These are phyloP conservation scores for Manduca sexta DNA, from an alignment of 1,140 invertebrate genomes.

Conservation along the genomic window DNA sequence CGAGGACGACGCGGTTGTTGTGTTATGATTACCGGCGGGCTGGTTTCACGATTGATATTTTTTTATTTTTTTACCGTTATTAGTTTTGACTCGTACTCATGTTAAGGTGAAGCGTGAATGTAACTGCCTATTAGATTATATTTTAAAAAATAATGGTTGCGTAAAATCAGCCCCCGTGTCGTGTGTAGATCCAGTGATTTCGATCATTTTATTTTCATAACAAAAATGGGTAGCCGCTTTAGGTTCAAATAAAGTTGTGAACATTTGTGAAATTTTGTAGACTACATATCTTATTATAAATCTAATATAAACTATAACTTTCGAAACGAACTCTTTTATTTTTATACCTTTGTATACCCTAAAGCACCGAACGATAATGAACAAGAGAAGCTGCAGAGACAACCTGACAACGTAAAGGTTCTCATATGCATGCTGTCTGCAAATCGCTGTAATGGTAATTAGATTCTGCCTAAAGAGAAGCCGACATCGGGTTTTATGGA, in stretches of 20 bases:
- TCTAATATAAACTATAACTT: conserved; percentile 74
- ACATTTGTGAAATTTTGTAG: conserved; percentile 73
- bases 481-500: no score
- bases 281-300: conserved; percentile 74
- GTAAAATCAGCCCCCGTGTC: conserved; percentile 64
- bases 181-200: conserved; percentile 62
- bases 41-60: conserved; percentile 70
- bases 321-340: conserved; percentile 59
- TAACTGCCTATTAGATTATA: conserved; percentile 73
- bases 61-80: conserved; percentile 74
- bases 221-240: conserved; percentile 72
- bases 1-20: conserved; percentile 38
- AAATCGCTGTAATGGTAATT: no score
- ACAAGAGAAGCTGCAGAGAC: no score
- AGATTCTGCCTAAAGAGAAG: no score
- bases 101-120: conserved; percentile 59
- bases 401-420: no score
- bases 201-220: conserved; percentile 72
- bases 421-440: no score
- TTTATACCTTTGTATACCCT: not conserved
- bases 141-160: conserved; percentile 71
- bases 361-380: no score
- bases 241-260: conserved; percentile 73
- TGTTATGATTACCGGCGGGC: conserved; percentile 57
- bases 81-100: conserved; percentile 69